A percentile compares a stretch with the other conserved stretches of the same genome.
These are phyloP conservation scores for Saimiri boliviensis DNA, from an alignment of 2,113 vertebrate genomes.

Conservation along the genomic window DNA sequence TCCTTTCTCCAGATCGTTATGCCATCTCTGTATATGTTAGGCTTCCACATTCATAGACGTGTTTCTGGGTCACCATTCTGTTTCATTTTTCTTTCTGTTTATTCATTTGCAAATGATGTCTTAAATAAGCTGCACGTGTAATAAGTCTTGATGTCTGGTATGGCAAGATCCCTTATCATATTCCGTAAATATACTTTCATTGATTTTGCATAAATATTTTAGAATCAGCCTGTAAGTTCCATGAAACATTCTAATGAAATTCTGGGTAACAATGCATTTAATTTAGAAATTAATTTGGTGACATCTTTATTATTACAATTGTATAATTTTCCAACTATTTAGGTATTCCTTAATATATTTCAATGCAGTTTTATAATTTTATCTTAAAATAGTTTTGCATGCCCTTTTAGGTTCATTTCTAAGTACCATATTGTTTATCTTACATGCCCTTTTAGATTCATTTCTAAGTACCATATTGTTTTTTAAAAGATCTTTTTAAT, in stretches of 20 bases:
- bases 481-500: neutral
- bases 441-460: neutral
- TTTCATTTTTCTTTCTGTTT: neutral
- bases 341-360: neutral
- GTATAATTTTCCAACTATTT: neutral
- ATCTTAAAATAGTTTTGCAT: neutral
- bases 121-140: neutral
- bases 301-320: neutral
- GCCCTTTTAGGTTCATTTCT: neutral
- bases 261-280: neutral
- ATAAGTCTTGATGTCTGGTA: neutral
- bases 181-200: neutral
- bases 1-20: neutral
- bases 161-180: neutral
- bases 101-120: conserved; percentile 4
- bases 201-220: neutral
- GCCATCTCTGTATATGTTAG: neutral
- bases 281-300: neutral
- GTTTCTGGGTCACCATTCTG: neutral
- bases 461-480: conserved; percentile 1
- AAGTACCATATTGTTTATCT: neutral
- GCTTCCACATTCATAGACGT: neutral
- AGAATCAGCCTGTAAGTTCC: neutral
- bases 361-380: neutral
- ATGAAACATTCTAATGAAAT: neutral